Percentiles rank a stretch among this genome's conserved stretches.
These are phyloP conservation scores for Mohoua ochrocephala DNA, from an alignment of 2,113 vertebrate genomes.

Conservation along the genomic window DNA sequence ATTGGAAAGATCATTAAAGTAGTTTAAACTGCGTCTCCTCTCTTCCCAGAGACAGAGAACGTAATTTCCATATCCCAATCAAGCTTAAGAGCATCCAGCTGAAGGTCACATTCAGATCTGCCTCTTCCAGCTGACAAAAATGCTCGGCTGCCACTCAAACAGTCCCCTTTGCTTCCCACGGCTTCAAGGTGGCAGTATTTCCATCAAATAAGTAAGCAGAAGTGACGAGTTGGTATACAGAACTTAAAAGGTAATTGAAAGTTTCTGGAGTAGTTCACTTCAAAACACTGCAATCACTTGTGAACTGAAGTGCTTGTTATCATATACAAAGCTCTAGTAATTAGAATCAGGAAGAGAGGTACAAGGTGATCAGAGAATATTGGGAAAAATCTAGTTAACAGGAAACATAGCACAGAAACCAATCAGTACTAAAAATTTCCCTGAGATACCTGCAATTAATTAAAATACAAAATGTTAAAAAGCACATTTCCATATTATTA, in stretches of 20 bases:
- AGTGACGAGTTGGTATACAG: neutral
- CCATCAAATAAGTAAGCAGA: conserved; percentile 10
- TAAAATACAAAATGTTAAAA: conserved; percentile 21
- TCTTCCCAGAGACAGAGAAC: neutral
- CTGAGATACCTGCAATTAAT: neutral
- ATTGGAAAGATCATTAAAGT: neutral
- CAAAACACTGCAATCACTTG: conserved; percentile 54
- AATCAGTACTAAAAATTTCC: neutral
- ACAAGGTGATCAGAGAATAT: conserved; percentile 22
- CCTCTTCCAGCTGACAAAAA: neutral
- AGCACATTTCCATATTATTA: neutral
- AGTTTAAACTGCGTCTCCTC: neutral
- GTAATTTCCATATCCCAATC: conserved; percentile 48
- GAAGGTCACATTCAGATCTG: conserved; percentile 39
- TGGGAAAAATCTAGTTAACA: conserved; percentile 31
- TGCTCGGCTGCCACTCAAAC: neutral
- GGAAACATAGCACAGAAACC: neutral
- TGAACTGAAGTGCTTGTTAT: conserved; percentile 41
- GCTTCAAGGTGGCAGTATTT: neutral
- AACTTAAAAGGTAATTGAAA: conserved; percentile 39
- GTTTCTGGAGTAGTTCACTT: conserved; percentile 44
- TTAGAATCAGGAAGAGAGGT: conserved; percentile 34
- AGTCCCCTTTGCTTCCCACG: neutral
- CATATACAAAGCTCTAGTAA: conserved; percentile 19
- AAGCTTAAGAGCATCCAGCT: conserved; percentile 41